Evolutionary conservation across 2,888 invertebrate genomes (phyloP).

Genomic region (Aphidoletes aphidimyza): DNA sequence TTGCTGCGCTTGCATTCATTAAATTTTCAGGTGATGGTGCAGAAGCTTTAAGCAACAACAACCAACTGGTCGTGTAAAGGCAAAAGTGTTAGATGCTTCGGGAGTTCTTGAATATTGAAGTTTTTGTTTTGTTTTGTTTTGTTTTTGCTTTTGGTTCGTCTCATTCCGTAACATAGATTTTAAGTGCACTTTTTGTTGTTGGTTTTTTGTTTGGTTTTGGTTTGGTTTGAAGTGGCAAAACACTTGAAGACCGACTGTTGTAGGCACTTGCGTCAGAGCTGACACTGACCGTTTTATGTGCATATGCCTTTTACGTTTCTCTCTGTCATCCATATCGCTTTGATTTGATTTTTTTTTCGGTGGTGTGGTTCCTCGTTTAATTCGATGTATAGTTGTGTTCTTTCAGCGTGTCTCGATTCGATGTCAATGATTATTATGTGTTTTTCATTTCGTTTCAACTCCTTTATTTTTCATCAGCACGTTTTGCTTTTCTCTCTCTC

Average conservation of each 20-base stretch:
- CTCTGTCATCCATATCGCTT: neutral
- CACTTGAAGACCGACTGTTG: constrained; percentile 4
- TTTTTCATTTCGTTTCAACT: neutral
- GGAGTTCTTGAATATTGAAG: constrained; percentile 51
- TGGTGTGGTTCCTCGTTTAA: neutral
- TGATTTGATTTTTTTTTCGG: neutral
- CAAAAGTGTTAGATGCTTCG: constrained; percentile 1
- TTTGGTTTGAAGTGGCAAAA: constrained; percentile 26
- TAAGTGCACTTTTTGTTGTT: constrained; percentile 5
- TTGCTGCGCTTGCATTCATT: constrained; percentile 20
- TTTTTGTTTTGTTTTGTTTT: neutral
- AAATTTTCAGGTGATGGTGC: constrained; percentile 19
- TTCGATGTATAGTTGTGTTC: neutral
- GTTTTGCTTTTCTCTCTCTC: neutral
- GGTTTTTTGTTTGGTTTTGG: too few relatives aligned
- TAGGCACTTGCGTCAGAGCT: constrained; percentile 34
- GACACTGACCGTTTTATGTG: constrained; percentile 50
- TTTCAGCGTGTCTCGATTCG: neutral
- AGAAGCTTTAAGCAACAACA: neutral
- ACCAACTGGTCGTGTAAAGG: neutral
- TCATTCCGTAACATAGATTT: neutral
- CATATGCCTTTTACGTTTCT: neutral
- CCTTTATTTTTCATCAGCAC: constrained; percentile 3
- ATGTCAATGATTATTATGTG: constrained; percentile 39
- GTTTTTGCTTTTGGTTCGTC: too few relatives aligned